phyloP scores from a whole-genome alignment of 2,888 invertebrate species.

The Epinotia bilunana region DNA sequence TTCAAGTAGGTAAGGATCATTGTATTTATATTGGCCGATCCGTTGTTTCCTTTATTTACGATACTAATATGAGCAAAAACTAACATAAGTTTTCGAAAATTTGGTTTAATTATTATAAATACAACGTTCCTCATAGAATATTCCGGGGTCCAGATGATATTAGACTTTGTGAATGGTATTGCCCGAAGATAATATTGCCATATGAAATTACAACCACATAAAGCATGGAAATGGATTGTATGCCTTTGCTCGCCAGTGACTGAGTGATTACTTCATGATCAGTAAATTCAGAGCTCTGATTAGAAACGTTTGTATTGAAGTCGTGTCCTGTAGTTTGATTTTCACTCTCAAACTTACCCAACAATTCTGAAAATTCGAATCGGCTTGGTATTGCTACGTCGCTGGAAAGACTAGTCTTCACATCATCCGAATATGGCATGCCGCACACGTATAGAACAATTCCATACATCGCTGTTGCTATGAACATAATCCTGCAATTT shows the following conservation, averaged over 20 bases:
- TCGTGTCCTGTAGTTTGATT: neutral
- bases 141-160: neutral
- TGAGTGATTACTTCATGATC: neutral
- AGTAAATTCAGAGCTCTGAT: neutral
- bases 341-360: neutral
- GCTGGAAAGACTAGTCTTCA: neutral
- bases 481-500: slow-evolving; percentile 7
- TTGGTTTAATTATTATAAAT: neutral
- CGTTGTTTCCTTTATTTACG: no score
- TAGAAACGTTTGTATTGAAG: neutral
- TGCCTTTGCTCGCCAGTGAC: neutral
- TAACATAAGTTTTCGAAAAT: neutral
- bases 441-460: neutral
- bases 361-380: neutral
- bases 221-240: neutral
- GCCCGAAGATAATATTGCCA: neutral
- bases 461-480: slow-evolving; percentile 16
- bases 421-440: neutral
- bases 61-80: neutral
- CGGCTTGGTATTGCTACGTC: neutral
- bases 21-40: no score
- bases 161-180: neutral
- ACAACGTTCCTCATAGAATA: neutral
- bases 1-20: no score
- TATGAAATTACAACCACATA: slow-evolving; percentile 9